A percentile compares a stretch with the other conserved stretches of the same genome.
Conservation (phyloP, 1,140 invertebrate genomes). For the Laupala kohalensis region DNA sequence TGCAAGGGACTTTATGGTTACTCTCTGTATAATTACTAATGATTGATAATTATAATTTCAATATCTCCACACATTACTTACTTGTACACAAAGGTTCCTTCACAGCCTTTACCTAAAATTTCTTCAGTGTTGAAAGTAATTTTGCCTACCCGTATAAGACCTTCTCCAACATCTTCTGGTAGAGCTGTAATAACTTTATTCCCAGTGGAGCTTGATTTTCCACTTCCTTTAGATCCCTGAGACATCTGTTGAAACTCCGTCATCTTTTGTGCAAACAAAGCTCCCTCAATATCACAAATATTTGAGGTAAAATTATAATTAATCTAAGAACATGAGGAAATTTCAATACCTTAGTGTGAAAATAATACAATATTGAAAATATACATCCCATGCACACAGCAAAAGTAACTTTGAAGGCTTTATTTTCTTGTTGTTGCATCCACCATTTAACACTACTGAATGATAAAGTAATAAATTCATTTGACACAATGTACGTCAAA, state of each 20-base stretch:
- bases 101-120: constrained; percentile 93
- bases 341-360: constrained; percentile 25
- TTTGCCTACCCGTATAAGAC: constrained; percentile 72
- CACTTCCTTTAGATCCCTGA: constrained; percentile 31
- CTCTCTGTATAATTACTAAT: too few species aligned
- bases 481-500: constrained; percentile 6
- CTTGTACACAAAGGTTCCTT: constrained; percentile 95
- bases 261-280: constrained; percentile 27
- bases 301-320: too few species aligned
- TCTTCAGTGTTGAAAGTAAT: constrained; percentile 76
- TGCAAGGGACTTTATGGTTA: too few species aligned
- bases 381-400: constrained; percentile 50
- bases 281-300: too few species aligned
- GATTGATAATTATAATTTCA: too few species aligned
- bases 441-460: constrained; percentile 5
- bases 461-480: constrained; percentile 3
- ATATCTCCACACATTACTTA: constrained; percentile 31
- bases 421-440: constrained; percentile 36
- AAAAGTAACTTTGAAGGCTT: constrained; percentile 47
- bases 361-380: constrained; percentile 56
- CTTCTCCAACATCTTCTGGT: constrained; percentile 54
- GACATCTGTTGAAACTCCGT: constrained; percentile 51
- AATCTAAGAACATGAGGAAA: too few species aligned
- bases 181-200: constrained; percentile 29
- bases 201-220: constrained; percentile 23